A percentile compares a stretch with the other conserved stretches of the same genome.
Conservation (phyloP, 2,888 invertebrate species). For the Phytoseiulus persimilis region DNA sequence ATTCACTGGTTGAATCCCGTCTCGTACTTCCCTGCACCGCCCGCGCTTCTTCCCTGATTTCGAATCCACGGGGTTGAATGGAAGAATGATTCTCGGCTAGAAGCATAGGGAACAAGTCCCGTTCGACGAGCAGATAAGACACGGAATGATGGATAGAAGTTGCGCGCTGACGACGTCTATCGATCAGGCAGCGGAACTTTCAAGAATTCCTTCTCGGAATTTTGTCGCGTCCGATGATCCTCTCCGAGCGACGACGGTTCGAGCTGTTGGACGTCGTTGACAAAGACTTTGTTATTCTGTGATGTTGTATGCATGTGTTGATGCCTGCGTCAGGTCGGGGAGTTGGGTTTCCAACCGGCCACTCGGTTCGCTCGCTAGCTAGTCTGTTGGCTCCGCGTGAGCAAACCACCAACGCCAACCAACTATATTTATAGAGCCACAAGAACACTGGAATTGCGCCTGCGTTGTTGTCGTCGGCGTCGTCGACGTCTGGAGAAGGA, state of each 20-base stretch:
- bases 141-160: neutral
- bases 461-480: neutral
- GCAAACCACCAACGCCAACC: neutral
- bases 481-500: neutral
- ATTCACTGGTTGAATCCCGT: neutral
- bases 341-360: neutral
- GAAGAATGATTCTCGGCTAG: neutral
- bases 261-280: neutral
- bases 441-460: constrained; percentile 5
- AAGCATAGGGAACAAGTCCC: too few species aligned
- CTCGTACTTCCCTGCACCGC: neutral
- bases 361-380: neutral
- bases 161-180: neutral
- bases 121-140: neutral
- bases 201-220: neutral
- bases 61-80: neutral
- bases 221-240: neutral
- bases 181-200: neutral
- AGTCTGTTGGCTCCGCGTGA: neutral
- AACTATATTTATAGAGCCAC: neutral
- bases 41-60: neutral
- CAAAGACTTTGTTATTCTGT: constrained; percentile 5
- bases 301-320: neutral
- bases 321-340: neutral
- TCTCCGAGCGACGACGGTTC: neutral